Conservation (phyloP, 2,113 vertebrate genomes). For the Eulemur macaco region DNA sequence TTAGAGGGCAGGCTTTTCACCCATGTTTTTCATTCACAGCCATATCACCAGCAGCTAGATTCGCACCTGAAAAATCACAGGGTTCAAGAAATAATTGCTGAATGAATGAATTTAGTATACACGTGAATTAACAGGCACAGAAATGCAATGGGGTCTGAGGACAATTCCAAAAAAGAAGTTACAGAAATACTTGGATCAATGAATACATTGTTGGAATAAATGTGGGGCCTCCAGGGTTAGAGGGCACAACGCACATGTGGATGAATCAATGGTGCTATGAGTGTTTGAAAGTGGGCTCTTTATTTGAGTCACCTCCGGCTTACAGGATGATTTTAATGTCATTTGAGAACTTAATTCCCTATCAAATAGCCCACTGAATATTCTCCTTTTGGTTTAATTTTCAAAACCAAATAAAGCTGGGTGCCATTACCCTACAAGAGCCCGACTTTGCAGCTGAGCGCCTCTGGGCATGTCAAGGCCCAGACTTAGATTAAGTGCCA, state of each 20-base stretch:
- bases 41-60: not conserved
- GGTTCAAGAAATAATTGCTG: not conserved
- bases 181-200: conserved; percentile 64
- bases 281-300: conserved; percentile 49
- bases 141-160: not conserved
- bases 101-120: not conserved
- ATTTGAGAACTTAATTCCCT: conserved; percentile 73
- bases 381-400: conserved; percentile 70
- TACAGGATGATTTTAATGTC: conserved; percentile 71
- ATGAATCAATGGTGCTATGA: conserved; percentile 47
- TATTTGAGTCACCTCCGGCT: conserved; percentile 70
- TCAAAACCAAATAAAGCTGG: conserved; percentile 70
- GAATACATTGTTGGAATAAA: conserved; percentile 53
- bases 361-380: conserved; percentile 61
- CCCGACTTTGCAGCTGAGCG: conserved; percentile 43
- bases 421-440: not conserved
- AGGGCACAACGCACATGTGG: not conserved
- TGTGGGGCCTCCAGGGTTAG: not conserved
- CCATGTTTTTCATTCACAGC: not conserved
- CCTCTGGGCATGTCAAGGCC: conserved; percentile 51
- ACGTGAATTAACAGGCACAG: not conserved
- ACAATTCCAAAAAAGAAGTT: conserved; percentile 50
- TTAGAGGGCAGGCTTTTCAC: not conserved
- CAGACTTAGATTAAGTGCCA: conserved; percentile 17
- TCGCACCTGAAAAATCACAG: not conserved